A percentile compares a stretch with the other conserved stretches of the same genome.
phyloP scores from a whole-genome alignment of 2,888 invertebrate species.

The Pristionchus japonicus region DNA sequence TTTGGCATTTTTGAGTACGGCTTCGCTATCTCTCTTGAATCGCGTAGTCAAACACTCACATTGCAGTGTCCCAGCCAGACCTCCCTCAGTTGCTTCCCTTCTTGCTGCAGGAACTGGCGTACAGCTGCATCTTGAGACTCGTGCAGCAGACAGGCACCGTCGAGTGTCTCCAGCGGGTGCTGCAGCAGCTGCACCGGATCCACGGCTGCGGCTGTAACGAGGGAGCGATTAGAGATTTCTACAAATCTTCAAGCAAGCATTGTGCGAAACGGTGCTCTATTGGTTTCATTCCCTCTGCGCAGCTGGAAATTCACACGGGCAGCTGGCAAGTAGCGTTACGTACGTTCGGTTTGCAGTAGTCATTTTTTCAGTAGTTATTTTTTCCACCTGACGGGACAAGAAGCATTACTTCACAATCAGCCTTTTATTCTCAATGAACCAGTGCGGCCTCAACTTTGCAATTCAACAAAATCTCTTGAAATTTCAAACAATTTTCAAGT shows the following conservation, averaged over 20 bases:
- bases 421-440: too few species aligned
- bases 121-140: neutral
- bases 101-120: neutral
- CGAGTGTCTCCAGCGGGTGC: constrained; percentile 23
- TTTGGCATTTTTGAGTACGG: too few species aligned
- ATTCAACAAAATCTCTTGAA: too few species aligned
- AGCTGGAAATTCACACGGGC: neutral
- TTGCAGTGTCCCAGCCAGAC: constrained; percentile 41
- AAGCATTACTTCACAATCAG: too few species aligned
- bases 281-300: neutral
- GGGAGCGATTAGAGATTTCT: neutral
- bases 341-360: too few species aligned
- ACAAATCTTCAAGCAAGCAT: neutral
- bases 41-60: neutral
- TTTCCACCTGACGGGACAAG: too few species aligned
- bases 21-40: too few species aligned
- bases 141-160: constrained; percentile 32
- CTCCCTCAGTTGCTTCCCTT: neutral
- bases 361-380: too few species aligned
- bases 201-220: neutral
- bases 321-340: too few species aligned
- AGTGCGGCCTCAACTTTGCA: too few species aligned
- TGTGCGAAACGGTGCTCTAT: neutral
- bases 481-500: too few species aligned
- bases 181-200: neutral